Evolutionary conservation across 2,113 vertebrate genomes (phyloP).

Genomic region (Platycercus adscitus): DNA sequence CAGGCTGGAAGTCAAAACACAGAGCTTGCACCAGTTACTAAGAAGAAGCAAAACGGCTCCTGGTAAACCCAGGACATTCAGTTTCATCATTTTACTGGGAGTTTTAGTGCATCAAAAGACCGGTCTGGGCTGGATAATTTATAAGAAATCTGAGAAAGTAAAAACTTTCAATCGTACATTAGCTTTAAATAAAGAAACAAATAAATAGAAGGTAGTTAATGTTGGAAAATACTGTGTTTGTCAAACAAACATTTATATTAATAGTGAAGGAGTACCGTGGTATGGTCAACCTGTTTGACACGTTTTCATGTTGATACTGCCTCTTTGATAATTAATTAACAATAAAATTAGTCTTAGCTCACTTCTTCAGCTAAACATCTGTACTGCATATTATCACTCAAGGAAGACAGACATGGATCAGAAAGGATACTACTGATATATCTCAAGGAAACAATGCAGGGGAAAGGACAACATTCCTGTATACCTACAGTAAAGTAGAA

Average conservation of each 20-base stretch:
- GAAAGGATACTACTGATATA: background rate
- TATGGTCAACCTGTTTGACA: background rate
- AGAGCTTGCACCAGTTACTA: too few species aligned
- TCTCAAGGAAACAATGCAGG: background rate
- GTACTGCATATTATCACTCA: background rate
- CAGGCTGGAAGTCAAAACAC: too few species aligned
- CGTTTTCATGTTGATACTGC: background rate
- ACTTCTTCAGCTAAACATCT: background rate
- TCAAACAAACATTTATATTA: accelerated
- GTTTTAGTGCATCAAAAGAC: background rate
- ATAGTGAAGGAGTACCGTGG: background rate
- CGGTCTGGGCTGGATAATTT: background rate
- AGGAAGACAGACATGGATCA: background rate
- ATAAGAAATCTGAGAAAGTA: background rate
- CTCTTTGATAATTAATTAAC: background rate
- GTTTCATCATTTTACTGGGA: background rate
- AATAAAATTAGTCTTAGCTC: background rate
- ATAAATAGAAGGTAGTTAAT: background rate
- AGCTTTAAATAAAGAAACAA: background rate
- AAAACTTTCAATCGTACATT: background rate
- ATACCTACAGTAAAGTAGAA: background rate
- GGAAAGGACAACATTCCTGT: background rate
- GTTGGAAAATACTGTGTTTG: background rate
- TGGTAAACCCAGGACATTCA: too few species aligned
- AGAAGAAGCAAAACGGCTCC: too few species aligned